Evolutionary conservation across 2,888 invertebrate species (phyloP).

Genomic region (Antitype chi): DNA sequence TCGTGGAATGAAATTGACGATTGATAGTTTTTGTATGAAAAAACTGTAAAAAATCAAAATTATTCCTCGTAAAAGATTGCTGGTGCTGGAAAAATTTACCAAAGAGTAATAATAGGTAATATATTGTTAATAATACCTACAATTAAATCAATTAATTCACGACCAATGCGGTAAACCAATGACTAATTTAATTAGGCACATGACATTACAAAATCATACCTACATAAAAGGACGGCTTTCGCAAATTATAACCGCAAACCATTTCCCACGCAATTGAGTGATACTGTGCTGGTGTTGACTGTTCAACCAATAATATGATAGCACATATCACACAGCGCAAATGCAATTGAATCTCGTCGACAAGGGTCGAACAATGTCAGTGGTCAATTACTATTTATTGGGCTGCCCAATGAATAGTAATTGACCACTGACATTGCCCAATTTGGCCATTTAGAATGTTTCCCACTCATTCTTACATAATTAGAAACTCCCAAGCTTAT

Average conservation of each 20-base stretch:
- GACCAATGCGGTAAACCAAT: background rate
- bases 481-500: conserved; percentile 28
- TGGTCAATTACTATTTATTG: conserved; percentile 24
- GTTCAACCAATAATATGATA: background rate
- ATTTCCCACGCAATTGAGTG: conserved; percentile 8
- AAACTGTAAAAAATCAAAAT: background rate
- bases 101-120: too few species aligned
- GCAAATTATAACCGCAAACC: conserved; percentile 21
- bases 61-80: background rate
- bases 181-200: conserved; percentile 9
- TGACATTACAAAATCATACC: background rate
- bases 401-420: too few species aligned
- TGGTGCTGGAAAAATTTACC: background rate
- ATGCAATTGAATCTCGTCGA: conserved; percentile 39
- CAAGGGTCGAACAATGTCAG: conserved; percentile 48
- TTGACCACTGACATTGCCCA: too few species aligned
- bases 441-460: conserved; percentile 13
- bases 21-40: background rate
- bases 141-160: background rate
- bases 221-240: background rate
- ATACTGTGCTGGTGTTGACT: background rate
- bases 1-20: background rate
- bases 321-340: background rate
- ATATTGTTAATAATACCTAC: background rate
- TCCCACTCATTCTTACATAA: conserved; percentile 26